Conservation (phyloP, 2,797 vertebrate species). For the Macropodus opercularis region DNA sequence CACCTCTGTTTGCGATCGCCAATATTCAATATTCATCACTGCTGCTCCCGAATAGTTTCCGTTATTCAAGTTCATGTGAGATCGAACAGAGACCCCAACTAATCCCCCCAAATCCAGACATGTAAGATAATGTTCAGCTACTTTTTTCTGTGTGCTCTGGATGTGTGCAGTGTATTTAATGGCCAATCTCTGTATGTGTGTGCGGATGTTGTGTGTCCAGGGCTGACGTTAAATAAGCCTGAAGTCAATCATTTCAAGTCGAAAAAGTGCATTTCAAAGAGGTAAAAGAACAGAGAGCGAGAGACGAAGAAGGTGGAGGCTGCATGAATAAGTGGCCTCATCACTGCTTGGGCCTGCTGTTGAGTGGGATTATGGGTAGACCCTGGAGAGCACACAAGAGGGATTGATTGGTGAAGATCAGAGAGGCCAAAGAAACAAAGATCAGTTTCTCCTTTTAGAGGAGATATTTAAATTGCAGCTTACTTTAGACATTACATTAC, state of each 20-base stretch:
- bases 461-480: no score
- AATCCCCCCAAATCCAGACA: no score
- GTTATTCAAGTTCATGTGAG: neutral
- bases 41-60: neutral
- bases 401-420: constrained; percentile 42
- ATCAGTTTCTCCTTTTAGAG: constrained; percentile 3
- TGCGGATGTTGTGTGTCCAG: neutral
- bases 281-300: neutral
- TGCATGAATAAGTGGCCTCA: constrained; percentile 48
- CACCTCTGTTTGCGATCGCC: no score
- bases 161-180: neutral
- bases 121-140: neutral
- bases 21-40: no score
- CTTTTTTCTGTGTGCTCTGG: no score
- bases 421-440: constrained; percentile 25
- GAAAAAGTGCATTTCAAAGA: constrained; percentile 3
- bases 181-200: neutral
- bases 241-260: neutral
- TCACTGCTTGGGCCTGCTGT: constrained; percentile 17
- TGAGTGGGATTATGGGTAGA: constrained; percentile 43
- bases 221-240: constrained; percentile 1
- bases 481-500: no score
- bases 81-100: neutral
- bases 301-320: neutral
- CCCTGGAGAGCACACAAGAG: constrained; percentile 18